Evolutionary conservation across 2,113 vertebrate genomes (phyloP).

Genomic region (Catharus bicknelli): DNA sequence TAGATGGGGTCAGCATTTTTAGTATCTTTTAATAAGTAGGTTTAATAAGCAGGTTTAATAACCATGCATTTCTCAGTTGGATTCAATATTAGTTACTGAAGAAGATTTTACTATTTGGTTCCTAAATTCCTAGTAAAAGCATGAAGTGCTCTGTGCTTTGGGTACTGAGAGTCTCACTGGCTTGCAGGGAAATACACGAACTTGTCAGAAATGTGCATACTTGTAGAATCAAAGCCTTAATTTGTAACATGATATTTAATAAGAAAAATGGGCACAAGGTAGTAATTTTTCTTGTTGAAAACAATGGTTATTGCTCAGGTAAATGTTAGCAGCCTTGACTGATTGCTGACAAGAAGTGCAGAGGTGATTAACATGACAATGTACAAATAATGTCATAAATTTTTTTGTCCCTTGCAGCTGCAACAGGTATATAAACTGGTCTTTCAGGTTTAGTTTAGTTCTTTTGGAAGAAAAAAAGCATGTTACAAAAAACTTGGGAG

Average conservation of each 20-base stretch:
- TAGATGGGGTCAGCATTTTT: background rate
- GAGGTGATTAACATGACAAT: constrained; percentile 6
- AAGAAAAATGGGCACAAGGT: background rate
- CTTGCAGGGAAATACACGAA: background rate
- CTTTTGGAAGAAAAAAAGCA: background rate
- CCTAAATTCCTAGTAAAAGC: background rate
- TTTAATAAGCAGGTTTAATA: background rate
- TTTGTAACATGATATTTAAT: constrained; percentile 15
- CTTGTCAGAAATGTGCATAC: background rate
- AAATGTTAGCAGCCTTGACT: background rate
- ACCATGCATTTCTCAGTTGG: background rate
- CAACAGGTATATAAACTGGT: background rate
- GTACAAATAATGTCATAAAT: background rate
- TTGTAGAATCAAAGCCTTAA: background rate
- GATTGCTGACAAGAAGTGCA: background rate
- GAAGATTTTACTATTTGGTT: background rate
- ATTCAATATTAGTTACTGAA: background rate
- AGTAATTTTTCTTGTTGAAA: constrained; percentile 47
- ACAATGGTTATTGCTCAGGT: constrained; percentile 36
- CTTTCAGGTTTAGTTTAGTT: background rate
- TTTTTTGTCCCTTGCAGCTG: background rate
- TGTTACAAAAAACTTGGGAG: background rate
- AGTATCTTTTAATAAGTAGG: background rate
- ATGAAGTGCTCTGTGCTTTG: background rate
- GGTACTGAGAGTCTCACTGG: background rate